phyloP scores from a whole-genome alignment of 2,113 vertebrate species.

The Synodontis membranacea region DNA sequence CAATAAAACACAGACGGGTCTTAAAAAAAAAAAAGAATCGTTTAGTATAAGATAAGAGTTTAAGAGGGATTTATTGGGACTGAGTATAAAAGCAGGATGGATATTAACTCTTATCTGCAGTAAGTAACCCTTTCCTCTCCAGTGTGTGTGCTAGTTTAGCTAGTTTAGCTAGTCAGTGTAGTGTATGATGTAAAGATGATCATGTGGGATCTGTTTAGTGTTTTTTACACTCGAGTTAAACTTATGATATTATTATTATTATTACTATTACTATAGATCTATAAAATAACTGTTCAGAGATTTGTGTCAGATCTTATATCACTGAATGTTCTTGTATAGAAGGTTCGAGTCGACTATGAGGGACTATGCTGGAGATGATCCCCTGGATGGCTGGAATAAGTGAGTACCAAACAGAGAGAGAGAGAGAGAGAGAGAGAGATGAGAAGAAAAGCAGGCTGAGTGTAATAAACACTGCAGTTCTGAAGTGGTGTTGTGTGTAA shows the following conservation, averaged over 20 bases:
- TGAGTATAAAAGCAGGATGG: slow-evolving; percentile 18
- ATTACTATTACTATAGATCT: too few relatives aligned
- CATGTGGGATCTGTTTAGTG: not conserved
- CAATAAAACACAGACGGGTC: not conserved
- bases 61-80: not conserved
- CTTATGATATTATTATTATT: too few relatives aligned
- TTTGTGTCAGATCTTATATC: not conserved
- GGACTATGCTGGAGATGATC: slow-evolving; percentile 80
- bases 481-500: not conserved
- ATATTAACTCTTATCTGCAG: slow-evolving; percentile 43
- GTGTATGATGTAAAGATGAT: not conserved
- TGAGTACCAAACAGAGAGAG: slow-evolving; percentile 54
- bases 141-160: not conserved
- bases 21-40: not conserved
- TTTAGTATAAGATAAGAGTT: not conserved
- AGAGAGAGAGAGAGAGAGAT: too few relatives aligned
- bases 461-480: too few relatives aligned
- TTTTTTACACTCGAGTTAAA: not conserved
- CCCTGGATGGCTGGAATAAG: slow-evolving; percentile 85
- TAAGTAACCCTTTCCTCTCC: not conserved
- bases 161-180: not conserved
- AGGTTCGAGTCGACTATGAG: slow-evolving; percentile 76
- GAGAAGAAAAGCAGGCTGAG: too few relatives aligned
- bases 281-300: too few relatives aligned
- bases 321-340: slow-evolving; percentile 61